These are phyloP conservation scores for Chloroceryle inda DNA, from an alignment of 2,797 vertebrate species.

Conservation along the genomic window DNA sequence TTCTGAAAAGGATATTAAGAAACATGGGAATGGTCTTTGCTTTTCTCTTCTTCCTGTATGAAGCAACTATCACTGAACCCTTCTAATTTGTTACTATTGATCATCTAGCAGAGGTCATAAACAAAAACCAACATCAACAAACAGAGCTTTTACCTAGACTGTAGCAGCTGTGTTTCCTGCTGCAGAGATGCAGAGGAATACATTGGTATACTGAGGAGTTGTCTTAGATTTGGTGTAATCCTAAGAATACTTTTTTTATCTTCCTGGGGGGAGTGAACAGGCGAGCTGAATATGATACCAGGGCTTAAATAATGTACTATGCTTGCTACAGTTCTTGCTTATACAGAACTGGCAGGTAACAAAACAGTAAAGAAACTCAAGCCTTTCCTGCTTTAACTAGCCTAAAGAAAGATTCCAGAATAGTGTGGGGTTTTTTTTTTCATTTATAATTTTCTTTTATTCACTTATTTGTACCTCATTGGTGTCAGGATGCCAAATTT, in stretches of 20 bases:
- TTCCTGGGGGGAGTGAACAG: not conserved
- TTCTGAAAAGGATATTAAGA: not conserved
- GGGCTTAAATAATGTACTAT: not conserved
- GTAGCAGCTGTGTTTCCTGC: not conserved
- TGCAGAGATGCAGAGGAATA: not conserved
- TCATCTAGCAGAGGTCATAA: not conserved
- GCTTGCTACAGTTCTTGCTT: not conserved
- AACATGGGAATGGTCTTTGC: not conserved
- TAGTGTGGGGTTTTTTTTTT: not conserved
- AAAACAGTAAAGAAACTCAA: not conserved
- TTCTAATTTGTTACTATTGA: rapidly evolving
- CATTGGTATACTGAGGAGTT: rapidly evolving
- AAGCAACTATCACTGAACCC: not conserved
- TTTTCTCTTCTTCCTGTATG: not conserved
- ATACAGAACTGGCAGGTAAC: not conserved
- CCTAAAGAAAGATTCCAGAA: not conserved
- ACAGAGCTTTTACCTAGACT: not conserved
- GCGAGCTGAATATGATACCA: not conserved
- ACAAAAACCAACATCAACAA: no score
- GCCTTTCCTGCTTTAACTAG: not conserved
- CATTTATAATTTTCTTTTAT: not conserved
- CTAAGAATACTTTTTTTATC: not conserved
- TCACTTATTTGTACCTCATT: not conserved
- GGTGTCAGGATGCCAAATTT: not conserved
- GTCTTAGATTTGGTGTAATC: not conserved